Base-by-base conservation (phyloP, 1,140 invertebrate species). In the Drosophila pandora region DNA sequence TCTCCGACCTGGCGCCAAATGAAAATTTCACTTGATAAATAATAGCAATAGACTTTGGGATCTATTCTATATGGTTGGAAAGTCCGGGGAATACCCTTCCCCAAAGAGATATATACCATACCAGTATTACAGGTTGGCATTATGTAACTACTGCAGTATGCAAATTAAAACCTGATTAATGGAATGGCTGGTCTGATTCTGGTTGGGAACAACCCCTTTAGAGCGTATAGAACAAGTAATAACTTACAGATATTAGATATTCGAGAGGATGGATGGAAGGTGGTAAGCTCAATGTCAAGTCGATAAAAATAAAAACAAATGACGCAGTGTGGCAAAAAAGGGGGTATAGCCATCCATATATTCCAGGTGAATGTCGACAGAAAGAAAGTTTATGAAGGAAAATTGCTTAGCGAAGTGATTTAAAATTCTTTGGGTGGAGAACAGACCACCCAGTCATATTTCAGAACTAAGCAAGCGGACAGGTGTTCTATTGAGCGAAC, bases 271-370 rank as follows among this genome's bases (percentile, higher is more conserved):
- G 17, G 25, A 34, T 41, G n/a, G 30, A 12, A 30, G 61, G 34
- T 21, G 41, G 39, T 37, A n/a, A 39, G 69, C 57, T 56, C 70
- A 73, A 76, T 70, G 74, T 61, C 72, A 70, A 69, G 64, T 76
- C 73, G 39, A 69, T 76, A 76, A 61, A 54, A 71, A 39, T 48
- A 39, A 41, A 43, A 58, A 17, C 37, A 77, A 45, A 64, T 68
- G 53, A 64, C 63, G 50, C 63, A 37, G 39, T 22, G 17, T 17
- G 22, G 21, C 17, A 43, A 32, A 3, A 52, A 30, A 47, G 65
- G 47, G 30, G 63, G 62, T 55, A 17, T 17, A 17, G 17, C 0
- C 17, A 17, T 17, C 17, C 17, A 59, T 17, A 57, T 49, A 59
- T 49, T 17, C 56, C 47, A 49, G 56, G 56, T 49, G 49, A 59